These are phyloP conservation scores for Microdon myrmicae DNA, from an alignment of 2,888 invertebrate species.

Conservation along the genomic window DNA sequence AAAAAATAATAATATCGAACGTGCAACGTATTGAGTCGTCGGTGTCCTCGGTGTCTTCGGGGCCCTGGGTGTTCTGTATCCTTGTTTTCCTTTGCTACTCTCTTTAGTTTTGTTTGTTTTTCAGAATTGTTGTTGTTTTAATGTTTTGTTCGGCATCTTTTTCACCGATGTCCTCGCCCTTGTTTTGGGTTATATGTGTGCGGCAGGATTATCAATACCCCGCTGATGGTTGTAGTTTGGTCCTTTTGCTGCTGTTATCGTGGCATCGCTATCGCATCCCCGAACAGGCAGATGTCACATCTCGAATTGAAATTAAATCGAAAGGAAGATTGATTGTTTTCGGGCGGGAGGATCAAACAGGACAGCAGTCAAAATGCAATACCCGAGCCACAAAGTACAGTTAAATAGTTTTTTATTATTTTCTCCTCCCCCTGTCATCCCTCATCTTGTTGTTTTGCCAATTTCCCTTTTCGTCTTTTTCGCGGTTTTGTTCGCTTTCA, in stretches of 20 bases:
- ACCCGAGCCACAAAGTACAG: conserved; percentile 45
- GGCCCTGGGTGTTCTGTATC: conserved; percentile 31
- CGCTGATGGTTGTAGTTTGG: conserved; percentile 44
- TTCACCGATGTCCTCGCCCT: conserved; percentile 2
- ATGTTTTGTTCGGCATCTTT: no score
- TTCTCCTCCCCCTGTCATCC: conserved; percentile 5
- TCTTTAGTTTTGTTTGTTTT: conserved; percentile 19
- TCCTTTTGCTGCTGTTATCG: background rate
- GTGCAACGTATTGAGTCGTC: no score
- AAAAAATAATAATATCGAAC: conserved; percentile 38
- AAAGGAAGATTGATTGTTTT: conserved; percentile 66
- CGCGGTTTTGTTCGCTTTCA: conserved; percentile 25
- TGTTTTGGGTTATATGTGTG: conserved; percentile 15
- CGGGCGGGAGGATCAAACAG: conserved; percentile 48
- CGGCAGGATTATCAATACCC: conserved; percentile 49
- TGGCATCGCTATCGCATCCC: conserved; percentile 50
- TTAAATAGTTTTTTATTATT: conserved; percentile 51
- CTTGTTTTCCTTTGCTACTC: conserved; percentile 1
- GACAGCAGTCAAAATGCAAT: conserved; percentile 46
- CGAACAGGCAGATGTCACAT: conserved; percentile 66
- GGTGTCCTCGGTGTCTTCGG: no score
- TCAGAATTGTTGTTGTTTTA: conserved; percentile 14
- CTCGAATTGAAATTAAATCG: conserved; percentile 67
- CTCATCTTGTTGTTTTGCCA: background rate
- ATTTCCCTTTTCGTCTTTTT: background rate